Base-by-base conservation (phyloP, 2,888 invertebrate genomes). In the Meloe dianella region DNA sequence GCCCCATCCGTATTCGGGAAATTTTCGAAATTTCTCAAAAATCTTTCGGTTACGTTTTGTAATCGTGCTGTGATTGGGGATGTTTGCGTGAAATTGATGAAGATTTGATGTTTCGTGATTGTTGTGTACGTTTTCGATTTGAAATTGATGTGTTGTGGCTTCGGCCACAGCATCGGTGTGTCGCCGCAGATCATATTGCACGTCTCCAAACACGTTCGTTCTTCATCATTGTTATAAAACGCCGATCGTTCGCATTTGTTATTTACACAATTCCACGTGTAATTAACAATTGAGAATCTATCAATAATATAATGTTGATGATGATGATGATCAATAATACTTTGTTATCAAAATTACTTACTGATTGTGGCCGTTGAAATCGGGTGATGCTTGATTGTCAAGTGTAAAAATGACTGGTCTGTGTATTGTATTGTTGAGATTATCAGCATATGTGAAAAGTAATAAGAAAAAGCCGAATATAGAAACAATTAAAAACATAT, bases 181-280 rank as follows among this genome's bases (percentile, higher is more conserved):
- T 86, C 85, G 17, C 89, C 89, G 80, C 93, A 93, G 10, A 90
- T 85, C 87, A 92, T 91, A 73, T 89, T 89, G 82, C 93, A 93
- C 10, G 90, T 90, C 59, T 88, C 87, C 71, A 92, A 84, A 8
- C 90, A 89, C 14, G 80, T 78, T 73, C 84, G 82, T 7, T 84
- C 76, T 22, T 81, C 83, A 61, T 84, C 81, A 54, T 71, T 10
- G 1, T 41, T 20, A 20, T 20, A 4, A 2, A 20, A 47, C 1
- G 22, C 20, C 1, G 84, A 81, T 62, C 83, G 80, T 70, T 89
- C 88, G 83, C 92, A 92, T 71, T 88, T 86, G 67, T 88, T 86
- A 24, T 85, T 82, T 56, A 88, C 87, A 79, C 92, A 92, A 24
- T 87, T 85, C 88, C 92, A 92, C 0, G 90, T 90, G 91, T 92